Conservation (phyloP, 2,888 invertebrate genomes). For the Neocrepidodera transversa region DNA sequence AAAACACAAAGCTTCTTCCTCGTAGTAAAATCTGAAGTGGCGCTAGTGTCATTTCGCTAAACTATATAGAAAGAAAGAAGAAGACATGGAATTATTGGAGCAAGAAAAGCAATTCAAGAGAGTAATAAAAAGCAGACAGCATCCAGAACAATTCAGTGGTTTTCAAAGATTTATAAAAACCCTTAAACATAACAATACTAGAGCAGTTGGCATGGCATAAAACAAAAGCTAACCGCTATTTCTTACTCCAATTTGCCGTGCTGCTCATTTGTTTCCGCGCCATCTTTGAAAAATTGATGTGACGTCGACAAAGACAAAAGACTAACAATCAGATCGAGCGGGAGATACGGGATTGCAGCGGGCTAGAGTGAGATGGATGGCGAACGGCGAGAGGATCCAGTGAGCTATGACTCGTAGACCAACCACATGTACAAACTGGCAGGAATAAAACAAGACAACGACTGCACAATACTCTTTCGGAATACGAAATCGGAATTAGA, state of each 20-base stretch:
- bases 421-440: slow-evolving; percentile 55
- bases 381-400: slow-evolving; percentile 38
- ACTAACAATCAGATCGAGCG: slow-evolving; percentile 57
- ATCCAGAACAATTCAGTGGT: slow-evolving; percentile 51
- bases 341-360: slow-evolving; percentile 51
- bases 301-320: slow-evolving; percentile 61
- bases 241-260: slow-evolving; percentile 62
- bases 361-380: slow-evolving; percentile 28
- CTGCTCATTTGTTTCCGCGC: slow-evolving; percentile 62
- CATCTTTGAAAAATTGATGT: slow-evolving; percentile 62
- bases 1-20: neutral
- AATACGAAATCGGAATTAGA: slow-evolving; percentile 56
- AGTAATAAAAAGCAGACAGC: slow-evolving; percentile 56
- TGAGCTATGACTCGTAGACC: slow-evolving; percentile 57
- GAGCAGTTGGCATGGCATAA: slow-evolving; percentile 61
- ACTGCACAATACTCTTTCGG: slow-evolving; percentile 56
- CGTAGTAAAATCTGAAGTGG: neutral
- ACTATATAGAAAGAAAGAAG: neutral
- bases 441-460: slow-evolving; percentile 58
- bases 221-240: slow-evolving; percentile 63
- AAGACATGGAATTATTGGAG: slow-evolving; percentile 28
- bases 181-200: slow-evolving; percentile 59
- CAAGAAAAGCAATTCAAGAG: slow-evolving; percentile 51
- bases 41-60: neutral
- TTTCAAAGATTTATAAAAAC: slow-evolving; percentile 56